Base-by-base conservation (phyloP, 2,113 vertebrate species). In the Microcebus griseorufus region DNA sequence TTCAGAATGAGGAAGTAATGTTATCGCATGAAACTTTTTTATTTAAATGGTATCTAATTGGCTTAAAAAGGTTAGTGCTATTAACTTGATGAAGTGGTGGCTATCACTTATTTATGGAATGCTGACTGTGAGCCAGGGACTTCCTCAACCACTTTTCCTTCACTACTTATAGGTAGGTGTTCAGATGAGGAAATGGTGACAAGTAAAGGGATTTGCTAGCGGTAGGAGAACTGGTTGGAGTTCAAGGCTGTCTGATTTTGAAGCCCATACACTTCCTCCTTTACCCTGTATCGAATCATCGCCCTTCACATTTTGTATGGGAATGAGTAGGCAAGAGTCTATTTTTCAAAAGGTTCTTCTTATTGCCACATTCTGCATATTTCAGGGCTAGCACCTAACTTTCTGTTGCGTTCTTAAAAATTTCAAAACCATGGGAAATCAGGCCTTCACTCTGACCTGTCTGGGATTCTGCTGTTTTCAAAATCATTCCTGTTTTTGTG, bases 401-500 rank as follows among this genome's bases (percentile, higher is more conserved):
- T 95, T 72, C n/a, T 69, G n/a, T 91, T 94, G 65, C 88, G n/a
- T 82, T 91, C 84, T 82, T n/a, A 25, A 70, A 55, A n/a, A 20
- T 67, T 80, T 90, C 23, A 62, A 45, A 55, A 69, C 27, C 51
- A 64, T 76, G 18, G 55, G 55, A 91, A 94, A 85, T 91, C 51
- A 89, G 39, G 42, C 69, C 64, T 88, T 93, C 51, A n/a, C 53
- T 88, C 10, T 94, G 91, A 90, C 82, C 79, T 97, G 1, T 42
- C 51, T 87, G 82, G 17, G 89, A 16, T 86, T 81, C 85, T 81
- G 18, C 64, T 73, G 12, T 81, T 93, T 91, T 92, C 72, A 92
- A 70, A 94, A 92, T 86, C 79, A 73, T 83, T 95, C 75, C 53
- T 91, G 69, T 92, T 90, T 94, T 76, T 60, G 4, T 93, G 17